Evolutionary conservation across 2,888 invertebrate species (phyloP).

Genomic region (Drosophila subquinaria): DNA sequence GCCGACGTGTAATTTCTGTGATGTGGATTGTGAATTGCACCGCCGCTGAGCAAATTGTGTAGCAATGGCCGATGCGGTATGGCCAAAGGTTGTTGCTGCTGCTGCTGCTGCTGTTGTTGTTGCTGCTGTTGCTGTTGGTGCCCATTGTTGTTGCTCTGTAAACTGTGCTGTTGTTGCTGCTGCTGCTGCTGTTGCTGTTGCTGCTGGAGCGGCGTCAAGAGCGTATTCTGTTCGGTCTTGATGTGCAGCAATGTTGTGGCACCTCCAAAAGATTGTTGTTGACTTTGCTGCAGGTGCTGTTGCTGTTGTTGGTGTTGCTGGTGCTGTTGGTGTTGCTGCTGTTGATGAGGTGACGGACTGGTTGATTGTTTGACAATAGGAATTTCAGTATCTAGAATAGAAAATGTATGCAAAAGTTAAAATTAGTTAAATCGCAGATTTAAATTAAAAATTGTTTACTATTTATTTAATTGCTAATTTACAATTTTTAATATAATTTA

Average conservation of each 20-base stretch:
- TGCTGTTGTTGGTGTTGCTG: conserved; percentile 80
- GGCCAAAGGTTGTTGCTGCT: conserved; percentile 82
- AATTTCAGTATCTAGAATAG: conserved; percentile 85
- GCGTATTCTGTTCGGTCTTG: conserved; percentile 83
- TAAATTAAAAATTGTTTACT: background rate
- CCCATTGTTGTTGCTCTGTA: conserved; percentile 67
- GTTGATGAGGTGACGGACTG: conserved; percentile 85
- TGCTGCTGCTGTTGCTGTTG: conserved; percentile 68
- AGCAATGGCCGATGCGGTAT: conserved; percentile 85
- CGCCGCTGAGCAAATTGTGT: conserved; percentile 85
- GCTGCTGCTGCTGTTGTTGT: conserved; percentile 60
- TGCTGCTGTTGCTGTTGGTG: conserved; percentile 54
- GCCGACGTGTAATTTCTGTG: conserved; percentile 86
- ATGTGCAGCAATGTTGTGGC: conserved; percentile 83
- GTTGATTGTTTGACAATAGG: conserved; percentile 86
- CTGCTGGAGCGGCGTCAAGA: conserved; percentile 76
- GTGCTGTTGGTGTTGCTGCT: conserved; percentile 79
- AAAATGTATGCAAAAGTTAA: conserved; percentile 17
- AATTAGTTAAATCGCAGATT: conserved; percentile 5
- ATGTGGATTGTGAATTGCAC: conserved; percentile 85
- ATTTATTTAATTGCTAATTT: background rate
- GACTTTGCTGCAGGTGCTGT: conserved; percentile 60
- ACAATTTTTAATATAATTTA: too few species aligned
- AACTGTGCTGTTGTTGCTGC: conserved; percentile 57
- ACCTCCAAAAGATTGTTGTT: conserved; percentile 76